These are phyloP conservation scores for Spicauda simplicius DNA, from an alignment of 2,888 invertebrate genomes.

Conservation along the genomic window DNA sequence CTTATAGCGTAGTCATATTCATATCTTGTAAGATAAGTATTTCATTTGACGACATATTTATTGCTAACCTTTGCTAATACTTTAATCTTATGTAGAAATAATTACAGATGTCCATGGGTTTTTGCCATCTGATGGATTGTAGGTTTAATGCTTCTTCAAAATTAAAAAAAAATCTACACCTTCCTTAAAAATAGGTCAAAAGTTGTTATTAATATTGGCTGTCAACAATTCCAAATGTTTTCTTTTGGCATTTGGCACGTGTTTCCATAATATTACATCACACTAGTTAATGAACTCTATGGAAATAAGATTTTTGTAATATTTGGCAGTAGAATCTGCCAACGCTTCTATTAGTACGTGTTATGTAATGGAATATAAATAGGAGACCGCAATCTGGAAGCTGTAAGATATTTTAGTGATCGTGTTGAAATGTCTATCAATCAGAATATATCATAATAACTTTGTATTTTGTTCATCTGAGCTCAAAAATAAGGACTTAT, in stretches of 20 bases:
- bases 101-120: too few species aligned
- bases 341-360: neutral
- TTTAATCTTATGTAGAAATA: too few species aligned
- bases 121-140: too few species aligned
- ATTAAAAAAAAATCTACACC: too few species aligned
- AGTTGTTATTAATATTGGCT: too few species aligned
- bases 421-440: constrained; percentile 19
- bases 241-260: neutral
- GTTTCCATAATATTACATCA: neutral
- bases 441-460: neutral
- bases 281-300: neutral
- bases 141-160: too few species aligned
- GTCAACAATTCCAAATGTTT: neutral
- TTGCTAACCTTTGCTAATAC: too few species aligned
- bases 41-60: too few species aligned
- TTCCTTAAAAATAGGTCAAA: too few species aligned
- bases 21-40: too few species aligned
- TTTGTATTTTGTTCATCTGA: neutral
- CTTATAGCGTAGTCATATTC: too few species aligned
- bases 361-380: constrained; percentile 8
- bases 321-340: constrained; percentile 1
- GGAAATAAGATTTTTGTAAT: neutral
- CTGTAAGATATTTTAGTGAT: neutral
- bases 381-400: constrained; percentile 16
- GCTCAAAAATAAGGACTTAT: too few species aligned